phyloP scores from a whole-genome alignment of 2,113 vertebrate genomes.

The Balaeniceps rex region DNA sequence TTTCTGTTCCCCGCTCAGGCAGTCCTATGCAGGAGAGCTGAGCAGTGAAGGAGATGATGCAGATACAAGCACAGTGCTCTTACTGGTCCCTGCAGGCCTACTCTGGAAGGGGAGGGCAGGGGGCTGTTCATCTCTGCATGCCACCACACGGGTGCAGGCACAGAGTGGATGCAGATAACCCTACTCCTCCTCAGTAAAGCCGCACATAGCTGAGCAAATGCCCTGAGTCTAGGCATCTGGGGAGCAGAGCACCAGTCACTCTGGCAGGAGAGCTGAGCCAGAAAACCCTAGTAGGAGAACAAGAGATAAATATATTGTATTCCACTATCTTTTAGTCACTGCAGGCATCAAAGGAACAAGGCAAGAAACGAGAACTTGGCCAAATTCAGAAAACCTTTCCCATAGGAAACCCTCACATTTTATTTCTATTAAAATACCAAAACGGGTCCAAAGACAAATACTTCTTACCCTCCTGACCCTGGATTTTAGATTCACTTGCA shows the following conservation, averaged over 20 bases:
- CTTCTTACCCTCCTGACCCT: rapidly evolving
- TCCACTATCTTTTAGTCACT: background rate
- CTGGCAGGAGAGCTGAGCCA: background rate
- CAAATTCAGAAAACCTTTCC: background rate
- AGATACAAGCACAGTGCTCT: background rate
- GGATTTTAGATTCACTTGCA: background rate
- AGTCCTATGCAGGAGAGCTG: background rate
- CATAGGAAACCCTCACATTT: background rate
- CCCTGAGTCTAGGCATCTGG: background rate
- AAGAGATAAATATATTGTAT: background rate
- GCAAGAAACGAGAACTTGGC: background rate
- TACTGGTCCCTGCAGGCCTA: background rate
- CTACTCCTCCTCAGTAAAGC: background rate
- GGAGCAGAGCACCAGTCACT: background rate
- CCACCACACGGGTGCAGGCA: no score
- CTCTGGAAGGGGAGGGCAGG: background rate
- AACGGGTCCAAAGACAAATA: background rate
- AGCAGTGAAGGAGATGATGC: background rate
- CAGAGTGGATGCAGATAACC: background rate
- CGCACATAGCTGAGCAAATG: background rate
- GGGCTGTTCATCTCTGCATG: background rate
- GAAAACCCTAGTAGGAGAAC: background rate
- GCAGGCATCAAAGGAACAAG: background rate
- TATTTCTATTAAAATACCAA: background rate
- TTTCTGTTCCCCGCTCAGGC: background rate